Evolutionary conservation across 2,888 invertebrate genomes (phyloP), one percentile per base, ranked within the genome.

Genomic region (Halictus quadricinctus): DNA sequence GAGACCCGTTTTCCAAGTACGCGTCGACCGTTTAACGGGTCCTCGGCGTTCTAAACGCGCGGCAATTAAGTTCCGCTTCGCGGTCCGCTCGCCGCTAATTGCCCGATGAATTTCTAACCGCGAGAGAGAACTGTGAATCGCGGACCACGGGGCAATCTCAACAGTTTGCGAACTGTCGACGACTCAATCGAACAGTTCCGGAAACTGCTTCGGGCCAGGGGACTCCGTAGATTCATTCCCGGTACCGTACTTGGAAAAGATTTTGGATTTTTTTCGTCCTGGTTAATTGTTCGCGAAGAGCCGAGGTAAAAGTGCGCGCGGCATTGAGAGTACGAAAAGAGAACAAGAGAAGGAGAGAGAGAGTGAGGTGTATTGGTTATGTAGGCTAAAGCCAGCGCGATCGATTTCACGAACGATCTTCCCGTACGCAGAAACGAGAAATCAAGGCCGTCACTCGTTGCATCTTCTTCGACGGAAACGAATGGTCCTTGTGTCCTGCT

Each of bases 41-140:
- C 80, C 81, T 15, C 79, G 48, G 43, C 64, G 72, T 72, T 46
- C 72, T 79, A 76, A 87, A 87, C 74, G 82, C 66, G 50, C 87
- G 89, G 54, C 91, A 91, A 92, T 92, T 91, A 92, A 91, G 92
- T 92, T 93, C 91, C 92, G 92, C 91, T 91, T 91, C 89, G 90
- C 90, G 90, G 89, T 89, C 87, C 83, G 88, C 85, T 90, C 90
- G 88, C 83, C 83, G 86, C 88, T 92, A 92, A 91, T 92, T 91
- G 88, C 87, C 79, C 83, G 75, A 80, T 86, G 87, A 86, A 88
- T 88, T 86, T 76, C 79, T 43, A 84, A 80, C 78, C 84, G 82
- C 81, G 80, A 60, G 70, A 36, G 36, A 54, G 72, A 81, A 74
- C 74, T 75, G 36, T 25, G 69, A 69, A 21, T 54, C 41, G 41